Percentiles rank a stretch among this genome's conserved stretches.
Conservation (phyloP, 2,113 vertebrate genomes). For the Catagonus wagneri region DNA sequence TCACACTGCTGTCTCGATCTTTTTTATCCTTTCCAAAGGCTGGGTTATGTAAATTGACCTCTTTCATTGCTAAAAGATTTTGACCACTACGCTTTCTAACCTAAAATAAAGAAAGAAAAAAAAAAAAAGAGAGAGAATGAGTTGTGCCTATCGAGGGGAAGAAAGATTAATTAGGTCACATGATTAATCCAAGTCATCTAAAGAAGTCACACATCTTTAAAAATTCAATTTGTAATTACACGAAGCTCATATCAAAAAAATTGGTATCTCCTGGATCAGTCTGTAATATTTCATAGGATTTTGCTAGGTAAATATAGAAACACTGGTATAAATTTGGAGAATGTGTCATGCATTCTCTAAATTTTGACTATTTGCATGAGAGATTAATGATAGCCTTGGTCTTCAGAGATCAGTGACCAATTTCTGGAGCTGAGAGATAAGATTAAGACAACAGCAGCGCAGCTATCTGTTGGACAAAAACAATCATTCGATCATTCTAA, state of each 20-base stretch:
- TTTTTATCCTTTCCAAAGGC: constrained; percentile 95
- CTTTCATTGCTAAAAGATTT: constrained; percentile 94
- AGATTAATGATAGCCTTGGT: not conserved
- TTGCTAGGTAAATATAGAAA: not conserved
- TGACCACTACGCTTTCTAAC: constrained; percentile 92
- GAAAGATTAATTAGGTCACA: constrained; percentile 15
- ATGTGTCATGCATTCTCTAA: not conserved
- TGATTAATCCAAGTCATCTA: constrained; percentile 2
- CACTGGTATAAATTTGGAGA: not conserved
- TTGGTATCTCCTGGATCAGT: not conserved
- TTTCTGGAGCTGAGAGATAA: not conserved
- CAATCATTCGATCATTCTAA: not conserved
- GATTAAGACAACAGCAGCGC: not conserved
- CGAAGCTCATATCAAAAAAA: constrained; percentile 5
- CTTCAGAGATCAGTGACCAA: not conserved
- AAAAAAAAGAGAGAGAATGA: not conserved
- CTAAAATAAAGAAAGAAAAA: constrained; percentile 77
- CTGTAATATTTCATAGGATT: not conserved
- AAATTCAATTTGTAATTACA: not conserved
- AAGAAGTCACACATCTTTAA: not conserved
- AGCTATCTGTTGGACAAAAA: not conserved
- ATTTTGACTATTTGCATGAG: not conserved
- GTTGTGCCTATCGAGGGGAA: not conserved
- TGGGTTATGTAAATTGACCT: constrained; percentile 94
- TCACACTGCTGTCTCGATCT: constrained; percentile 92